Conservation (phyloP, 2,888 invertebrate species). For the Desoria tigrina region DNA sequence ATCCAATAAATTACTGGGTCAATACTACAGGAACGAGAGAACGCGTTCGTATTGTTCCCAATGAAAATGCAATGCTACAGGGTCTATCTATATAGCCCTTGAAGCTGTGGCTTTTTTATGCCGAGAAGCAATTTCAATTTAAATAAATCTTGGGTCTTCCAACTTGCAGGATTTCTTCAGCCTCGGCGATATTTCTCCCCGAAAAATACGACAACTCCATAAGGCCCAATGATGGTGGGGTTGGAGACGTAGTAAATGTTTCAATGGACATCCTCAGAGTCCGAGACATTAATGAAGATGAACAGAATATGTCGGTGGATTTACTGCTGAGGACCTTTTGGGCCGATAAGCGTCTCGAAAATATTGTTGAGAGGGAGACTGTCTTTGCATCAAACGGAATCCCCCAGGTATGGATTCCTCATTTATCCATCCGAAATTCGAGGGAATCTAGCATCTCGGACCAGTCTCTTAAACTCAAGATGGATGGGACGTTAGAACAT, state of each 20-base stretch:
- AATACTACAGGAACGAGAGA: too few species aligned
- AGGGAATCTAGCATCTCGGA: neutral
- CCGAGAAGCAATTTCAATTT: too few species aligned
- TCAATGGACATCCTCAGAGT: constrained; percentile 41
- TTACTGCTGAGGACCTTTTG: constrained; percentile 43
- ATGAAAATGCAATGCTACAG: too few species aligned
- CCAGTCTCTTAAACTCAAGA: constrained; percentile 15
- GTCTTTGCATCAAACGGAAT: constrained; percentile 30
- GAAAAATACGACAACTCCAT: constrained; percentile 38
- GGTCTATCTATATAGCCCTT: too few species aligned
- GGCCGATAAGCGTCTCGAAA: constrained; percentile 42
- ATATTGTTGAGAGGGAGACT: constrained; percentile 37
- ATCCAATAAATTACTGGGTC: too few species aligned
- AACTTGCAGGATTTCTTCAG: constrained; percentile 6
- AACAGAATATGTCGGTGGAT: constrained; percentile 41
- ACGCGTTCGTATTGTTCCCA: too few species aligned
- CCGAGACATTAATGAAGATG: constrained; percentile 35
- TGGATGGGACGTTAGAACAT: constrained; percentile 37
- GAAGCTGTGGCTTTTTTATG: too few species aligned
- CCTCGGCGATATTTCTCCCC: constrained; percentile 27
- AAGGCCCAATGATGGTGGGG: constrained; percentile 46
- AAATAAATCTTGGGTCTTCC: too few species aligned
- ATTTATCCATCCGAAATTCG: constrained; percentile 38
- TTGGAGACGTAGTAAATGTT: constrained; percentile 49
- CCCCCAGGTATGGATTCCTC: constrained; percentile 48